These are phyloP conservation scores for Anadara kagoshimensis DNA, from an alignment of 1,140 invertebrate species.

Conservation along the genomic window DNA sequence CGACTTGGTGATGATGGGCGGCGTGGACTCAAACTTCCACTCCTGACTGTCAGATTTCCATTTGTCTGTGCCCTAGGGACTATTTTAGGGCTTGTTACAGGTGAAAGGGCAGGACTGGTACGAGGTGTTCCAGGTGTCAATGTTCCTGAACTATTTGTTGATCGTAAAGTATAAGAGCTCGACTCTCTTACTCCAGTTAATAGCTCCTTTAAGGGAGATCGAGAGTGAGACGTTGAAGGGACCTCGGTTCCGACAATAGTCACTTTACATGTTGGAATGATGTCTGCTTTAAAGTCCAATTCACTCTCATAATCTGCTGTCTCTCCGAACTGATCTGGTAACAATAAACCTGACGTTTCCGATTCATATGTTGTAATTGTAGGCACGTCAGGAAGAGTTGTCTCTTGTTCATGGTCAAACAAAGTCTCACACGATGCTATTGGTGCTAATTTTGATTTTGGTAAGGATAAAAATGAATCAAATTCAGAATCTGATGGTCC, in stretches of 20 bases:
- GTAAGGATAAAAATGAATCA: constrained; percentile 9
- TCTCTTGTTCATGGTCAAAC: constrained; percentile 53
- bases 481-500: neutral
- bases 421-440: constrained; percentile 73
- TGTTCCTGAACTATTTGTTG: constrained; percentile 82
- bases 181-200: constrained; percentile 21
- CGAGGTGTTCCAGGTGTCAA: constrained; percentile 67
- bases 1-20: constrained; percentile 20
- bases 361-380: constrained; percentile 56
- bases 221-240: neutral
- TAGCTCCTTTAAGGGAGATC: constrained; percentile 4
- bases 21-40: constrained; percentile 49
- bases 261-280: neutral
- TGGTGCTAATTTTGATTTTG: constrained; percentile 65
- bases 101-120: constrained; percentile 58
- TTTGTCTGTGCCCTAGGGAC: constrained; percentile 44
- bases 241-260: constrained; percentile 3
- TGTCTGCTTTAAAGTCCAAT: neutral
- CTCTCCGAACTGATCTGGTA: constrained; percentile 36
- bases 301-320: constrained; percentile 33
- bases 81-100: constrained; percentile 54
- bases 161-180: constrained; percentile 72
- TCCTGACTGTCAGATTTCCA: constrained; percentile 48
- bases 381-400: constrained; percentile 43
- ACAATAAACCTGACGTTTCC: constrained; percentile 11